phyloP scores from a whole-genome alignment of 2,113 vertebrate genomes.

The Rhynchopsitta pachyrhyncha region DNA sequence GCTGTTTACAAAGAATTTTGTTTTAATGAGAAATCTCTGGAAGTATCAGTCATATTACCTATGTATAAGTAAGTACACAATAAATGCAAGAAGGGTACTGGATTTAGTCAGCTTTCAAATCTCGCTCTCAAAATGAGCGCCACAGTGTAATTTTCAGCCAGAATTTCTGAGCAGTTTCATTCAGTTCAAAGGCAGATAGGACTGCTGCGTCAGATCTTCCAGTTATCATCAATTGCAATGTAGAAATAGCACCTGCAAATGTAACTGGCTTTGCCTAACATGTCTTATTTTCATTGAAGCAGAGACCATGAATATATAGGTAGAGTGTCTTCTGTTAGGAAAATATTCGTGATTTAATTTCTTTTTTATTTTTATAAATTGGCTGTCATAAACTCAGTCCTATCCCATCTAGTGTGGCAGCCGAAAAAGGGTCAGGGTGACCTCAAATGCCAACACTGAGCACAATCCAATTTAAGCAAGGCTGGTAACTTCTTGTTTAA shows the following conservation, averaged over 20 bases:
- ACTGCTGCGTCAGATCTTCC: not conserved
- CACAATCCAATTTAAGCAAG: conserved; percentile 22
- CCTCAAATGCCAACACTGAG: not conserved
- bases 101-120: not conserved
- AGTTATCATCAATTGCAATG: not conserved
- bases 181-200: not conserved
- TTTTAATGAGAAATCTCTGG: not conserved
- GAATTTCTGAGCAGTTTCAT: not conserved
- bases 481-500: conserved; percentile 19
- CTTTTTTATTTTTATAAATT: not conserved
- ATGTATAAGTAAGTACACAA: not conserved
- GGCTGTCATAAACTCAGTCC: not conserved
- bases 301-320: not conserved
- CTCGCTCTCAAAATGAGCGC: not conserved
- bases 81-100: not conserved
- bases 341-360: not conserved
- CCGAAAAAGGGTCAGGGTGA: not conserved
- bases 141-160: not conserved
- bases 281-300: not conserved
- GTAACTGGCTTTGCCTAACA: not conserved
- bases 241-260: not conserved
- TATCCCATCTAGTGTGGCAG: not conserved
- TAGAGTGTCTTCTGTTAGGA: not conserved
- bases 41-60: not conserved
- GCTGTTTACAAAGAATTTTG: not conserved